Evolutionary conservation across 1,140 invertebrate species (phyloP), one percentile per base, ranked within the genome.

Genomic region (Drosophila baimaii): DNA sequence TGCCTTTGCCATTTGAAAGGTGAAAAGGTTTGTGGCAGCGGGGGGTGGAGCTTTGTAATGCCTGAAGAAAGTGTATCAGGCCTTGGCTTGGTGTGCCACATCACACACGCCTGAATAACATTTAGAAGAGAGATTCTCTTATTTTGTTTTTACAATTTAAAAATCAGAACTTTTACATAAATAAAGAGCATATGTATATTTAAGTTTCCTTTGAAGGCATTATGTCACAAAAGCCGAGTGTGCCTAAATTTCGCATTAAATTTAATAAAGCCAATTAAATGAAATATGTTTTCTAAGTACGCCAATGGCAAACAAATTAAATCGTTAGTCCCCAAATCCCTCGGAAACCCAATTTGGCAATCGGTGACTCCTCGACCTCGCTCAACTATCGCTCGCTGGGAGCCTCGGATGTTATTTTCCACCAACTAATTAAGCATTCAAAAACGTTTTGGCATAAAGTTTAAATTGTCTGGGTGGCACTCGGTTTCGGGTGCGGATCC

Each of bases 371-470:
- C 52, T 55, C 52, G 19, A 55, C 52, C 52, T 55, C 52, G 31
- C 52, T 17, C 33, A 43, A 57, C 55, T 57, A 57, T 57, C 35
- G 21, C 35, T 44, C 23, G 23, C 35, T 44, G 35, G 15, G 7
- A 43, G 35, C 33, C 35, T 44, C 33, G n/a, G 23, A 44, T 57
- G 44, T 51, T 61, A 33, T 65, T 29, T 37, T 49, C 66, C 74
- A 64, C 62, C 49, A 88, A 81, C 78, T 81, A 88, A 89, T 89
- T 88, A 89, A 77, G 74, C 73, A 89, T 89, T 89, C 77, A 83
- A 83, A 85, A 84, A 81, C 80, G 78, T 83, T 89, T 89, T 83
- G 68, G 63, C 64, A 73, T 66, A 84, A 84, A 85, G 73, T 81
- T 85, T 62, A 84, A 85, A 84, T 84, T 81, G 68, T 80, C 66